These are phyloP conservation scores for Phrynocephalus versicolor DNA, from an alignment of 2,113 vertebrate species.

Conservation along the genomic window DNA sequence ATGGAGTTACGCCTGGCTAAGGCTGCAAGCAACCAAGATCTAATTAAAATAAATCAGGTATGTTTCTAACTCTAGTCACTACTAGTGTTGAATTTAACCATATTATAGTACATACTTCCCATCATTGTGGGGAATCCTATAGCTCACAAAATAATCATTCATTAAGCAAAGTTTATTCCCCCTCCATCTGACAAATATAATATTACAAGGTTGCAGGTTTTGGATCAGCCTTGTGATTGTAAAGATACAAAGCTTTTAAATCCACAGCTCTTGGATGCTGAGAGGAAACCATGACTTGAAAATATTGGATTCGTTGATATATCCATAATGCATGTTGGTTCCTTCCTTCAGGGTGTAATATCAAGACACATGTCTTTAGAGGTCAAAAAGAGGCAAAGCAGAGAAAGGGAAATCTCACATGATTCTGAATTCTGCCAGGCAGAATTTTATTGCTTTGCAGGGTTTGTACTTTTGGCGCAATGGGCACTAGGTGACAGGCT, in stretches of 20 bases:
- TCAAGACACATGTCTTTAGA: not conserved
- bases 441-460: conserved; percentile 18
- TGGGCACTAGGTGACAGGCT: not conserved
- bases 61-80: not conserved
- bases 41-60: conserved; percentile 11
- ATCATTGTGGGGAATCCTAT: not conserved
- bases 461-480: not conserved
- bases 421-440: conserved; percentile 4
- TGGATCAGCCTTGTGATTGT: not conserved
- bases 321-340: not conserved
- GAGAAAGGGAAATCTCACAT: not conserved
- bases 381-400: not conserved
- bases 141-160: not conserved
- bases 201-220: not conserved
- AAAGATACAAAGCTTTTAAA: not conserved
- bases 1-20: not conserved
- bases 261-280: not conserved
- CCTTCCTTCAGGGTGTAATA: conserved; percentile 5
- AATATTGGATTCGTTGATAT: not conserved
- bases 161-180: not conserved
- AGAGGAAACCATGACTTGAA: conserved; percentile 1
- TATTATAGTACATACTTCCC: not conserved
- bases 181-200: not conserved
- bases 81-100: not conserved
- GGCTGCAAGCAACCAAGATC: not conserved